A percentile compares a stretch with the other conserved stretches of the same genome.
These are phyloP conservation scores for Heliconius ismenius DNA, from an alignment of 2,888 invertebrate genomes.

Conservation along the genomic window DNA sequence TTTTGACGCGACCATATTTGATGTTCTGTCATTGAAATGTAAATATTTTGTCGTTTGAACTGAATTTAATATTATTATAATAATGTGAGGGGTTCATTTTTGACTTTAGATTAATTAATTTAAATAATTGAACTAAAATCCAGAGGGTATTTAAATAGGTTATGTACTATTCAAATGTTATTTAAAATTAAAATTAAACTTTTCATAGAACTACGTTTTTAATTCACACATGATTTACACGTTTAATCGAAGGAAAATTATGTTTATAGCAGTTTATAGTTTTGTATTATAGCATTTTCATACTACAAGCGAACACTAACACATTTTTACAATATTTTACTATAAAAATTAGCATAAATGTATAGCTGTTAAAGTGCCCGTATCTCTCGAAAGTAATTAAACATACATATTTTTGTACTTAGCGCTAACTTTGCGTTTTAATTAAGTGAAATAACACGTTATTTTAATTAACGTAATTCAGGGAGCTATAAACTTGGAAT, in stretches of 20 bases:
- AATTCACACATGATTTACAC: not conserved
- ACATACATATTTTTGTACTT: constrained; percentile 23
- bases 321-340: not conserved
- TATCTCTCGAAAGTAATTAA: constrained; percentile 3
- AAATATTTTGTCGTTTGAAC: constrained; percentile 23
- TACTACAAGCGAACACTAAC: not conserved
- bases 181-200: not conserved
- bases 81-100: not conserved
- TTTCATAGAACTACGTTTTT: not conserved
- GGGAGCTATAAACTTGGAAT: not conserved
- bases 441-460: constrained; percentile 11
- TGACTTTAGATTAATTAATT: not conserved
- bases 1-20: constrained; percentile 1
- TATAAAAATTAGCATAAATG: constrained; percentile 1
- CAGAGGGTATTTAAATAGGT: not conserved
- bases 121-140: not conserved
- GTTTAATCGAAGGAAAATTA: not conserved
- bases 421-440: constrained; percentile 10
- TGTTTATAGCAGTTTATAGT: too few relatives aligned
- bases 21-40: constrained; percentile 15
- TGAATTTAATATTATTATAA: not conserved
- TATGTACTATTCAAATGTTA: not conserved
- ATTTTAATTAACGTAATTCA: constrained; percentile 11
- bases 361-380: not conserved
- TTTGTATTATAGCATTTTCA: not conserved